A percentile compares a stretch with the other conserved stretches of the same genome.
Evolutionary conservation across 2,888 invertebrate species (phyloP).

Genomic region (Willowsia nigromaculata): DNA sequence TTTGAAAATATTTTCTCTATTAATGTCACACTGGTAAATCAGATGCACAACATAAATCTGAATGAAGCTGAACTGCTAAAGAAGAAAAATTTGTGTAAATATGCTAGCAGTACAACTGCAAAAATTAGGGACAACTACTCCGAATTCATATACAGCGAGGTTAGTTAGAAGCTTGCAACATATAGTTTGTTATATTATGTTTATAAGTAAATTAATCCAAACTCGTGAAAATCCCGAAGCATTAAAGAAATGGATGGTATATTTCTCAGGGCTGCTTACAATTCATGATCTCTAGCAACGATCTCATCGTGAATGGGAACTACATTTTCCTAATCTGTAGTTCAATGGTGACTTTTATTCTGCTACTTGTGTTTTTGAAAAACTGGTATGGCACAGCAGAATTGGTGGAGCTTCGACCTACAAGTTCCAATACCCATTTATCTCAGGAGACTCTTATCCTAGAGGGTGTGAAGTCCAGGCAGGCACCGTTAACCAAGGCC

Average conservation of each 20-base stretch:
- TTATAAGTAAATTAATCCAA: no score
- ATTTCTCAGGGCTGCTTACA: slow-evolving; percentile 3
- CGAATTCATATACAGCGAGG: neutral
- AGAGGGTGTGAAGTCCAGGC: neutral
- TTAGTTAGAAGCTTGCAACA: neutral
- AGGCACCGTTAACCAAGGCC: neutral
- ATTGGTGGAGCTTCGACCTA: neutral
- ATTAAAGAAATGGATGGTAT: neutral
- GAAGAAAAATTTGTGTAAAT: neutral
- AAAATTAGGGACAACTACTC: neutral
- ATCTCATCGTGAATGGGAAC: neutral
- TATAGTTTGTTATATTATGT: neutral
- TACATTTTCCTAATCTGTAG: neutral
- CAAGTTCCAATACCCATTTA: neutral
- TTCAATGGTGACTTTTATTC: neutral
- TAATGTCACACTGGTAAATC: neutral
- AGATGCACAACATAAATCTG: neutral
- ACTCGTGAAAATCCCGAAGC: no score
- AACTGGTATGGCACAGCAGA: neutral
- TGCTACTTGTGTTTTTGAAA: neutral
- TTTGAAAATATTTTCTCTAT: neutral
- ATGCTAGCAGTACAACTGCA: neutral
- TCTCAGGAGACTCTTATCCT: neutral
- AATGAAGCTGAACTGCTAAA: neutral
- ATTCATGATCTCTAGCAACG: neutral